A percentile compares a stretch with the other conserved stretches of the same genome.
phyloP scores from a whole-genome alignment of 2,888 invertebrate species.

The Lasioglossum villosulum region DNA sequence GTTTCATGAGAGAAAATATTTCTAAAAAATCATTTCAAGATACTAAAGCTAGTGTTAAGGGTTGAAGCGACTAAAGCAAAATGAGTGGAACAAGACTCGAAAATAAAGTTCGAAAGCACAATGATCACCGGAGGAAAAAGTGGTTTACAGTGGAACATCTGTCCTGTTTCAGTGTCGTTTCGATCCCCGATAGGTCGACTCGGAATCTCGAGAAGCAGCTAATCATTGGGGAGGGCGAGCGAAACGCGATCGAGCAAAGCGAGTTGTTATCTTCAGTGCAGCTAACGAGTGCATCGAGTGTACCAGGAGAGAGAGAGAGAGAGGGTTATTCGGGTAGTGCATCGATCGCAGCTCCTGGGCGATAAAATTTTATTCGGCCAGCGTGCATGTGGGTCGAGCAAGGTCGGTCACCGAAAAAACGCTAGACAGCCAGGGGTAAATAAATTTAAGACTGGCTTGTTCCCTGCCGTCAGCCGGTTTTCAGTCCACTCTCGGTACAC shows the following conservation, averaged over 20 bases:
- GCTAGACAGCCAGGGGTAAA: slow-evolving; percentile 39
- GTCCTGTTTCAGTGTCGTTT: not conserved
- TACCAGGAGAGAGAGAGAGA: not conserved
- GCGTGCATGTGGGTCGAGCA: slow-evolving; percentile 32
- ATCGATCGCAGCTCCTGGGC: slow-evolving; percentile 29
- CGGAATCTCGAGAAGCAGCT: not conserved
- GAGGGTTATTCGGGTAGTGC: not conserved
- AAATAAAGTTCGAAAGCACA: not conserved
- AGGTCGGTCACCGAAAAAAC: slow-evolving; percentile 29
- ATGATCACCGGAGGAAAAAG: not conserved
- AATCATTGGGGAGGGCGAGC: not conserved
- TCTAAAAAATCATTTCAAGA: no score
- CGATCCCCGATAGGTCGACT: slow-evolving; percentile 5
- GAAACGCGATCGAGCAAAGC: not conserved
- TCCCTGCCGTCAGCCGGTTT: slow-evolving; percentile 43
- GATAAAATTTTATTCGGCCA: slow-evolving; percentile 35
- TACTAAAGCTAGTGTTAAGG: not conserved
- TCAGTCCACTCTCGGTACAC: slow-evolving; percentile 19
- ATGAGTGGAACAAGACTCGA: not conserved
- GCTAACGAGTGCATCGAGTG: slow-evolving; percentile 27
- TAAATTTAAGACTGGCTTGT: slow-evolving; percentile 54
- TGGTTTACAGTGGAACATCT: not conserved
- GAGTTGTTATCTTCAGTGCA: not conserved
- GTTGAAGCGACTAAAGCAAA: not conserved
- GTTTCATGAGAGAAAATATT: no score